Base-by-base conservation (phyloP, 2,888 invertebrate genomes). In the Tholera decimalis region DNA sequence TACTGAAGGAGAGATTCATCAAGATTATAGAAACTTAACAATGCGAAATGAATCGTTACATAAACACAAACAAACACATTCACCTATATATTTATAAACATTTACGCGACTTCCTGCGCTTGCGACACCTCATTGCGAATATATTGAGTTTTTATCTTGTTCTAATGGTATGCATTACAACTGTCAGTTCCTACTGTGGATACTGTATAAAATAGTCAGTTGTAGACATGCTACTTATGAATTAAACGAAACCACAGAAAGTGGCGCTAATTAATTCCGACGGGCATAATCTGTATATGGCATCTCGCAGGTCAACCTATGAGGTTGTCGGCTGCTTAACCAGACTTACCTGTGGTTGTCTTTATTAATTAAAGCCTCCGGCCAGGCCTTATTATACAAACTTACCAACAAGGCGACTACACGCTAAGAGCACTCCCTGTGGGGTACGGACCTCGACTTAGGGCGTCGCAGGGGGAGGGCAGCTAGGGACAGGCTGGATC, bases 121-220 rank as follows among this genome's bases (percentile, higher is more conserved):
- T 55, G 28, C 56, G 41, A 44, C 64, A 58, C 33, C 49, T 22
- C n/a, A 51, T 20, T 51, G 50, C 50, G 18, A 73, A 77, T 55
- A 57, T 35, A 60, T 66, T 57, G 44, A 33, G 15, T 78, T 73
- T 74, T 74, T 78, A 73, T 66, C 75, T 60, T 11, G 73, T 64
- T 72, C 55, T 24, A 56, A 39, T 53, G 11, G 55, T 58, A 37
- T 41, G 22, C 0, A 50, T 37, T 72, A 73, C 20, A 43, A 24
- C 22, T 39, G 63, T 39, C 47, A 43, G 63, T 72, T 62, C 73
- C 77, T 72, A 47, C 72, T 59, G n/a, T 22, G 39, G 2, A 30
- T 49, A 9, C 0, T 18, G 18, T 33, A 22, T 46, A 35, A 73
- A 46, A 7, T 1, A n/a, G 0, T 15, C 3, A 7, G 11, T 50